Conservation (phyloP, 2,797 vertebrate genomes). For the Denticeps clupeoides region DNA sequence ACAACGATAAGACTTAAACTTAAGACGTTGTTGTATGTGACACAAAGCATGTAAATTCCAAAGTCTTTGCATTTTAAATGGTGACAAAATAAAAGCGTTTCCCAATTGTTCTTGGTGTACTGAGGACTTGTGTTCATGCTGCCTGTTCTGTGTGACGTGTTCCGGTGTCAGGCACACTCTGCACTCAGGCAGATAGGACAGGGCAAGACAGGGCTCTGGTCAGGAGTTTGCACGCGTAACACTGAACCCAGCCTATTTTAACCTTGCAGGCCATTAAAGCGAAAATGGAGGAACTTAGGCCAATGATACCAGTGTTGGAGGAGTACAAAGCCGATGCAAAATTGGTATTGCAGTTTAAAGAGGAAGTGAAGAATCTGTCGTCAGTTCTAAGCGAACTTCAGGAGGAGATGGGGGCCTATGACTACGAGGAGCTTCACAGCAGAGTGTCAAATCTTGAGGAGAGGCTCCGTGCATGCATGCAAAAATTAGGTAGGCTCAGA, state of each 20-base stretch:
- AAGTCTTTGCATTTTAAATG: slow-evolving; percentile 77
- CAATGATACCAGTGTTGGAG: slow-evolving; percentile 89
- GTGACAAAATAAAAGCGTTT: slow-evolving; percentile 82
- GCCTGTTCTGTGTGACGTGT: slow-evolving; percentile 18
- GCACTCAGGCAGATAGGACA: slow-evolving; percentile 33
- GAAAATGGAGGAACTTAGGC: slow-evolving; percentile 92
- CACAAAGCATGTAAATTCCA: slow-evolving; percentile 73
- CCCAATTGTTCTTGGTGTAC: slow-evolving; percentile 73
- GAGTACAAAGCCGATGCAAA: slow-evolving; percentile 94
- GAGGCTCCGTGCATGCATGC: slow-evolving; percentile 93
- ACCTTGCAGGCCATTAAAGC: slow-evolving; percentile 88
- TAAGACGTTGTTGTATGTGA: slow-evolving; percentile 72
- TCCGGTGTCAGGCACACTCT: slow-evolving; percentile 30
- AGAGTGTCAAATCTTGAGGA: slow-evolving; percentile 90
- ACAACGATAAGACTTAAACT: slow-evolving; percentile 20
- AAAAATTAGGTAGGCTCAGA: slow-evolving; percentile 86
- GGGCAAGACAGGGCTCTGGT: slow-evolving; percentile 56
- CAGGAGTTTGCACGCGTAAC: slow-evolving; percentile 68
- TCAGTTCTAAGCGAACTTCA: slow-evolving; percentile 86
- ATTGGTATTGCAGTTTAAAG: slow-evolving; percentile 93
- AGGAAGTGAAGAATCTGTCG: slow-evolving; percentile 89
- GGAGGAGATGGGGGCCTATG: slow-evolving; percentile 87
- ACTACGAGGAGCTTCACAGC: slow-evolving; percentile 92
- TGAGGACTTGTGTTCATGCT: slow-evolving; percentile 69
- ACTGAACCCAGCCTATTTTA: slow-evolving; percentile 87